A percentile compares a stretch with the other conserved stretches of the same genome.
These are phyloP conservation scores for Pocota personata DNA, from an alignment of 2,888 invertebrate species.

Conservation along the genomic window DNA sequence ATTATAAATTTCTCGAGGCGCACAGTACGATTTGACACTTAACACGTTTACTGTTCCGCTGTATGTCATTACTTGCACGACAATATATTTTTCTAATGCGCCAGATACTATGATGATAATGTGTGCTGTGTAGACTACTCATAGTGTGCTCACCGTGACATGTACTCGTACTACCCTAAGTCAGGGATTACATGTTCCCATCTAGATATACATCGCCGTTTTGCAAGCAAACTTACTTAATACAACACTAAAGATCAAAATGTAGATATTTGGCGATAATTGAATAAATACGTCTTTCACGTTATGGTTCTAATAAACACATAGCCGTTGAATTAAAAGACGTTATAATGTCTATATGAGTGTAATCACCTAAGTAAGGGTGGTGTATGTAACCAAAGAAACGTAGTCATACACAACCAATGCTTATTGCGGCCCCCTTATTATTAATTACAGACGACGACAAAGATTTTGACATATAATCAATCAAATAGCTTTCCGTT, in stretches of 20 bases:
- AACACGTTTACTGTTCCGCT: conserved; percentile 46
- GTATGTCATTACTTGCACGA: conserved; percentile 67
- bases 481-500: conserved; percentile 44
- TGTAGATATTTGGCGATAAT: conserved; percentile 59
- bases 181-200: conserved; percentile 3
- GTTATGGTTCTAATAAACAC: conserved; percentile 25
- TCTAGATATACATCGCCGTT: conserved; percentile 29
- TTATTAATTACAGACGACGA: conserved; percentile 55
- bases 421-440: conserved; percentile 5
- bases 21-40: conserved; percentile 35
- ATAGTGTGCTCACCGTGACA: neutral
- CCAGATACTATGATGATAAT: conserved; percentile 10
- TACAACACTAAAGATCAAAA: conserved; percentile 32
- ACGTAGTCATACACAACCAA: conserved; percentile 37
- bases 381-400: conserved; percentile 23
- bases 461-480: conserved; percentile 43
- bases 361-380: neutral
- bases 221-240: conserved; percentile 46
- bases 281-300: conserved; percentile 63
- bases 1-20: conserved; percentile 59
- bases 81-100: conserved; percentile 41
- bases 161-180: neutral
- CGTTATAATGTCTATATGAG: neutral
- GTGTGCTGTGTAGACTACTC: neutral
- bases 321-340: conserved; percentile 5